These are phyloP conservation scores for Bos javanicus DNA, from an alignment of 2,113 vertebrate genomes.

Conservation along the genomic window DNA sequence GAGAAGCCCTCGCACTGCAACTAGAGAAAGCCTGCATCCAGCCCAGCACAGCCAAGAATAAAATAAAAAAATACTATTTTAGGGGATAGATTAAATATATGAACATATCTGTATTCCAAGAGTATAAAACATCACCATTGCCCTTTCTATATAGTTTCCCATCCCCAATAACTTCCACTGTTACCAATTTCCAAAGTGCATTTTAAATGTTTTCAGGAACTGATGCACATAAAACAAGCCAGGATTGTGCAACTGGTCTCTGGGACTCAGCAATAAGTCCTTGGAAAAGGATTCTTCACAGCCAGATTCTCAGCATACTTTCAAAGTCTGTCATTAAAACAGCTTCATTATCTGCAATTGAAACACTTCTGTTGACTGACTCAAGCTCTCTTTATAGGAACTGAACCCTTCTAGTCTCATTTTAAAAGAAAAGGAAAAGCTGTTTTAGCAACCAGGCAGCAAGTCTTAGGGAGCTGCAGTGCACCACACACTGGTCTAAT, in stretches of 20 bases:
- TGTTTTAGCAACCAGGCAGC: background rate
- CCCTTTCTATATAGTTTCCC: background rate
- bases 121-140: background rate
- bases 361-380: background rate
- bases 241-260: background rate
- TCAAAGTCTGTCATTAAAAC: conserved; percentile 1
- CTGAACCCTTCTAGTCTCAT: background rate
- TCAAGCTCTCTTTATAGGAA: background rate
- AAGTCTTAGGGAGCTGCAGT: background rate
- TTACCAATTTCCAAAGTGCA: background rate
- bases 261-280: background rate
- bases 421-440: background rate
- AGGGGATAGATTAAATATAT: background rate
- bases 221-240: background rate
- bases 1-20: background rate
- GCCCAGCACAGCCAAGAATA: background rate
- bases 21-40: background rate
- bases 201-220: background rate
- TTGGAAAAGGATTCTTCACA: background rate
- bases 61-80: background rate
- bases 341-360: background rate
- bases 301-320: background rate
- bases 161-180: background rate
- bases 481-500: background rate
- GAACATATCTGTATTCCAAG: background rate